Conservation (phyloP, 2,113 vertebrate species). For the Cynocephalus volans region DNA sequence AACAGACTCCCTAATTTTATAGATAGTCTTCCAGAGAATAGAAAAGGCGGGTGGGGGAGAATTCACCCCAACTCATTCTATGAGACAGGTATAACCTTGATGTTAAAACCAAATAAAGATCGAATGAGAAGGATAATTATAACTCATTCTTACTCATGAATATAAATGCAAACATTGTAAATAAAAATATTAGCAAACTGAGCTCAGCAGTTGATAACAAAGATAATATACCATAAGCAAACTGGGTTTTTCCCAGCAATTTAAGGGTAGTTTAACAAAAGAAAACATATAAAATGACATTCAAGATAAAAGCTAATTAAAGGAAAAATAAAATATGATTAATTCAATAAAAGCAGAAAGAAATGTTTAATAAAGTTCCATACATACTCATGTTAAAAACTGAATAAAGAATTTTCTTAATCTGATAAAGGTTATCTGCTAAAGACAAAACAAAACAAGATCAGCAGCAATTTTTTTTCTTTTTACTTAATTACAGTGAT, state of each 20-base stretch:
- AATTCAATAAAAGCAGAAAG: not conserved
- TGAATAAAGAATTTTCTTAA: not conserved
- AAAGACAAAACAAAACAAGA: conserved; percentile 8
- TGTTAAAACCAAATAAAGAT: not conserved
- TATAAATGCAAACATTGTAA: conserved; percentile 1
- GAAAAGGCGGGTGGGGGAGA: not conserved
- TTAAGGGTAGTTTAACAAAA: not conserved
- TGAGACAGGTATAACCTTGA: not conserved
- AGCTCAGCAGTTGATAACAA: not conserved
- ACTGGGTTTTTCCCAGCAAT: not conserved
- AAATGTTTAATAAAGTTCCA: not conserved
- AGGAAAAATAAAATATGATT: conserved; percentile 7
- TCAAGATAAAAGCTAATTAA: not conserved
- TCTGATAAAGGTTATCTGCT: not conserved
- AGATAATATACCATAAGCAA: not conserved
- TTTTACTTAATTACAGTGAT: too few relatives aligned
- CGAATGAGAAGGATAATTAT: not conserved
- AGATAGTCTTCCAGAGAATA: not conserved
- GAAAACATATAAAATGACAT: not conserved
- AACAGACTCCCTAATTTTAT: not conserved
- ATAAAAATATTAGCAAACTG: not conserved
- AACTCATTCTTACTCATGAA: not conserved
- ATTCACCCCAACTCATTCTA: not conserved
- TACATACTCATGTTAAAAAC: not conserved
- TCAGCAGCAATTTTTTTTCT: not conserved